Evolutionary conservation across 2,888 invertebrate genomes (phyloP), one percentile per base, ranked within the genome.

Genomic region (Lydus trimaculatus): DNA sequence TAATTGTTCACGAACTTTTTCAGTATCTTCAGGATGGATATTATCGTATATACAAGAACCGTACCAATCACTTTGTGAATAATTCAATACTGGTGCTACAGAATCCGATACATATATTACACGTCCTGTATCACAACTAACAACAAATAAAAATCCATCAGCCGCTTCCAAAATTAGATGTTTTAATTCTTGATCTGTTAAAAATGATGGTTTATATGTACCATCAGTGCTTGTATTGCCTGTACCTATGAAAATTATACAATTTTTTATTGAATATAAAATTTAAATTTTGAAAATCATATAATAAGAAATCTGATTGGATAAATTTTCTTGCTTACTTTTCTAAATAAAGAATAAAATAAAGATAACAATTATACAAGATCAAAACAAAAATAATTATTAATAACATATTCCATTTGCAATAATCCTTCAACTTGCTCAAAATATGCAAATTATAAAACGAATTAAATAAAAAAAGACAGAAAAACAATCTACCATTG

Each of bases 41-140:
- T 98, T 93, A 79, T 99, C 97, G 85, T 94, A 98, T 69, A 99
- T 89, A 84, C 96, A 96, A 60, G 96, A 93, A 48, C 97, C 97
- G 85, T 97, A 97, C 98, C 99, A 99, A 81, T 99, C 99, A 82
- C 94, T 95, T 90, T 98, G 98, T 31, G 97, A 93, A 82, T 98
- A 96, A 86, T 98, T 98, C 66, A 99, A 89, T 61, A 99, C 99
- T 20, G 99, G 98, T 65, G 97, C 95, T 79, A 99, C 96, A 52
- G 98, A 98, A 87, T 99, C 99, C 62, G 99, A 98, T 63, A 99
- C 98, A 83, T 99, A 99, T 81, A 99, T 97, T 72, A 99, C 92
- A 79, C 97, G 90, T 4, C 99, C 99, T 13, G 96, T 95, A 86
- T 99, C 99, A 87, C 99, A 99, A 81, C 97, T 96, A 56, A 97